Conservation (phyloP, 2,888 invertebrate genomes). For the Lasioglossum zephyrum region DNA sequence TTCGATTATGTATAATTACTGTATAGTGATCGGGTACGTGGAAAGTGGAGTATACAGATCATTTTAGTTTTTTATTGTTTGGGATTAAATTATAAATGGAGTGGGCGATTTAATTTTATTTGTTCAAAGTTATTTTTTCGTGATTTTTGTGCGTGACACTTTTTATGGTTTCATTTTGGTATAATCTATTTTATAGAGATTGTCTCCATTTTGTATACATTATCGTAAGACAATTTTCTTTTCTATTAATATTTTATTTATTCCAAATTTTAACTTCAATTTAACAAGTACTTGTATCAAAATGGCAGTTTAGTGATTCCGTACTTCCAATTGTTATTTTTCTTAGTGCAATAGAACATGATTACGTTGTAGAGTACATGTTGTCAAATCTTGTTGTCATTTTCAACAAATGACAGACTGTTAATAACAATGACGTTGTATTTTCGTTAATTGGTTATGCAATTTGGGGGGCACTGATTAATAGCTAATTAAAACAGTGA, state of each 20-base stretch:
- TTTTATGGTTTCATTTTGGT: background rate
- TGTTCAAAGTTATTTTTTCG: too few relatives aligned
- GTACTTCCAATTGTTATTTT: background rate
- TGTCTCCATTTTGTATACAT: background rate
- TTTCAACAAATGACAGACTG: background rate
- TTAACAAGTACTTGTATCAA: background rate
- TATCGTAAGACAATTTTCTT: background rate
- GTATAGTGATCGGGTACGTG: background rate
- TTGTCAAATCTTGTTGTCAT: background rate
- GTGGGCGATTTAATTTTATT: background rate
- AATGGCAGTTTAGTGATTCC: background rate
- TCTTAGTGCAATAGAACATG: background rate
- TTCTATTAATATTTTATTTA: background rate
- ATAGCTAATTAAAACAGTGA: background rate
- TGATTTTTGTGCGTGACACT: background rate
- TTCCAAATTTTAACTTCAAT: background rate
- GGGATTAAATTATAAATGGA: background rate
- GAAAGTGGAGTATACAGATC: background rate
- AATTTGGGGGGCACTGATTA: background rate
- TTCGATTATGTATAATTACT: background rate
- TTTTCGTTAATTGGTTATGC: background rate
- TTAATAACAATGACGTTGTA: slow-evolving; percentile 15
- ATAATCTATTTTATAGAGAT: too few relatives aligned
- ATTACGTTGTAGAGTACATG: background rate
- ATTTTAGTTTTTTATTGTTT: background rate